Percentiles rank a stretch among this genome's conserved stretches.
phyloP scores from a whole-genome alignment of 2,797 vertebrate species.

The Bradypus variegatus region DNA sequence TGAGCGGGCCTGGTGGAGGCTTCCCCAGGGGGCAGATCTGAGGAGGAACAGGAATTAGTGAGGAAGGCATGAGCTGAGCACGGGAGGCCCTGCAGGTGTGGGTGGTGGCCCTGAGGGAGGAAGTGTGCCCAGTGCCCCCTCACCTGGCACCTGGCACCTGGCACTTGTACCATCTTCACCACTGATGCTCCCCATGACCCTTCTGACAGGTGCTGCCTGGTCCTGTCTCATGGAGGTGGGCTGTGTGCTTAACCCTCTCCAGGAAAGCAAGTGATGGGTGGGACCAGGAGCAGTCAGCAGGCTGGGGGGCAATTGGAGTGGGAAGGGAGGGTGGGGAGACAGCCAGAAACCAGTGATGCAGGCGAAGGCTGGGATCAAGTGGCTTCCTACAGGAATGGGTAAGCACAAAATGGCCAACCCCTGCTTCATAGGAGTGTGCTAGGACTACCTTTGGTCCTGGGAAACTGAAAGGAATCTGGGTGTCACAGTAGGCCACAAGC shows the following conservation, averaged over 20 bases:
- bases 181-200: neutral
- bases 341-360: neutral
- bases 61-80: neutral
- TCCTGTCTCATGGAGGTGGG: neutral
- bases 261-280: fast-evolving
- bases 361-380: neutral
- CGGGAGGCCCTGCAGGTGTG: neutral
- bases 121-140: neutral
- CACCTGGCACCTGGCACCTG: neutral
- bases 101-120: neutral
- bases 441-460: neutral
- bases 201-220: neutral
- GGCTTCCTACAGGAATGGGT: neutral
- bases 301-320: neutral
- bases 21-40: neutral
- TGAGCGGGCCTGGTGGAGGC: neutral
- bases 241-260: neutral
- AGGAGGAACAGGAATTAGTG: neutral
- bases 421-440: neutral
- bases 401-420: neutral
- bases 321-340: neutral
- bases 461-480: neutral
- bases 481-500: neutral
- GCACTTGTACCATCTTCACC: too few species aligned
- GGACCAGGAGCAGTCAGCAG: neutral